Conservation (phyloP, 2,113 vertebrate genomes). For the Python bivittatus region DNA sequence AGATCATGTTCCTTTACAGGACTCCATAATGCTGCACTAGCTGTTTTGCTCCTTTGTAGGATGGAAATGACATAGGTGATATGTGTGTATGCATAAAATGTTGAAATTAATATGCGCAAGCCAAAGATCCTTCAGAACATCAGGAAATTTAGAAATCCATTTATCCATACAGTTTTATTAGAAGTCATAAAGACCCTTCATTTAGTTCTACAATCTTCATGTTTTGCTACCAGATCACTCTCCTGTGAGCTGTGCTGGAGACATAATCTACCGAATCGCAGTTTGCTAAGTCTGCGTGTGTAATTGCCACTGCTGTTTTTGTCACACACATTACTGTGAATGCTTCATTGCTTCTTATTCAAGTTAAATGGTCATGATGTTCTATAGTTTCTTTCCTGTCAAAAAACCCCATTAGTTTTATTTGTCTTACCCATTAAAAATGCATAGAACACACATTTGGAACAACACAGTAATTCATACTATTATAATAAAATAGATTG, state of each 20-base stretch:
- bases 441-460: background rate
- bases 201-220: background rate
- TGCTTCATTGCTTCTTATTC: background rate
- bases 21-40: background rate
- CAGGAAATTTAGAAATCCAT: background rate
- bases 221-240: background rate
- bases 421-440: background rate
- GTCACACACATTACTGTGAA: background rate
- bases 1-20: background rate
- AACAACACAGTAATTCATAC: background rate
- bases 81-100: background rate
- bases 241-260: background rate
- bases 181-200: background rate
- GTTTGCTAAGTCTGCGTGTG: background rate
- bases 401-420: background rate
- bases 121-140: background rate
- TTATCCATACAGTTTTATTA: background rate
- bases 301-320: background rate
- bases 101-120: background rate
- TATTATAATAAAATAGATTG: background rate
- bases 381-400: background rate
- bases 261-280: background rate
- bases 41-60: background rate
- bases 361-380: background rate
- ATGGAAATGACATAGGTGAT: background rate